Base-by-base conservation (phyloP, 1,140 invertebrate species). In the Zaprionus davidi region DNA sequence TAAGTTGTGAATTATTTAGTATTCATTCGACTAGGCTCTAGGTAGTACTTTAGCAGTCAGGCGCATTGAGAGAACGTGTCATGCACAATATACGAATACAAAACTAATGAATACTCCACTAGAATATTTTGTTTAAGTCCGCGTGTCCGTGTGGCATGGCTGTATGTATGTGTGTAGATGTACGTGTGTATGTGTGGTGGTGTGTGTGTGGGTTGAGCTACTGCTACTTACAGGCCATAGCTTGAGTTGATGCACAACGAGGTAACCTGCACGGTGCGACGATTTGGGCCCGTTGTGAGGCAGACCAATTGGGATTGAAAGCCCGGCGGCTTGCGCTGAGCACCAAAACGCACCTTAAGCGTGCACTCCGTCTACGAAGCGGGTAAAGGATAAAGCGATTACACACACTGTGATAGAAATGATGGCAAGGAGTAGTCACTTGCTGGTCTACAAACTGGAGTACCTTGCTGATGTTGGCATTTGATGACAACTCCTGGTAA, bases 251-350 rank as follows among this genome's bases (percentile, higher is more conserved):
- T 95, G 83, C 96, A 96, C 83, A 99, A 95, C 70, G 97, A 96
- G 67, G 97, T 96, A 64, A 99, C 97, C 90, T 96, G 95, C 79
- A 97, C 96, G 34, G 97, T 95, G 56, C 96, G 96, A 66, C 95
- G 96, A 87, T 97, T 96, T 63, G 95, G 94, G 93, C 96, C 97
- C 24, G 96, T 96, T 56, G 97, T 97, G 76, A 99, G 93, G 94
- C 98, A 99, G 78, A 99, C 97, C 57, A 99, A 94, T 82, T 98
- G 97, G 7, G 98, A 97, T 94, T 99, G 98, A 94, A 99, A 99
- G 71, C 98, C 98, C 20, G 98, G 94, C 28, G 96, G 95, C 92
- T 98, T 96, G 82, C 97, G 97, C 83, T 97, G 95, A 55, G 94
- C 93, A 36, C 97, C 98, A 38, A 94, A 93, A 90, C 96, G 95